Conservation (phyloP, 37 sponge, comb jelly and placozoan species). For the Halisarca cf. caerulea region DNA sequence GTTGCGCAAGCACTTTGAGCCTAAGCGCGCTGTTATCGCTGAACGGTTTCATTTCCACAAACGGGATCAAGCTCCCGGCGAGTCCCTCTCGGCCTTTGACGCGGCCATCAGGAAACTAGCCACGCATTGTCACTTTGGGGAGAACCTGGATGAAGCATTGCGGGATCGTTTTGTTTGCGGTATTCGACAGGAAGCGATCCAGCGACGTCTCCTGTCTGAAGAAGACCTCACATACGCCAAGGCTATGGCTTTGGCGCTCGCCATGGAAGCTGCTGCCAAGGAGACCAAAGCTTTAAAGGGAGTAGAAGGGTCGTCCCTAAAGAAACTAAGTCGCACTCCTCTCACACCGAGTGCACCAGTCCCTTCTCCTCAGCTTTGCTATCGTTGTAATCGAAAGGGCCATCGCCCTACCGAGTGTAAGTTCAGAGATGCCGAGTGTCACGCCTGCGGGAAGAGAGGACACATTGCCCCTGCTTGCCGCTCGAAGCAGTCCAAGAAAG, state of each 20-base stretch:
- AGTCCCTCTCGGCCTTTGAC: neutral
- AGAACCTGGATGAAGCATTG: constrained; percentile 10
- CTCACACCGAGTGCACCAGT: neutral
- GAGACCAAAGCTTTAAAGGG: neutral
- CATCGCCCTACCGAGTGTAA: constrained; percentile 22
- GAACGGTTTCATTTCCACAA: constrained; percentile 47
- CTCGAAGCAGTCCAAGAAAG: neutral
- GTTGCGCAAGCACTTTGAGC: neutral
- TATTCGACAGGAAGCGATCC: constrained; percentile 13
- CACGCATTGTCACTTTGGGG: constrained; percentile 10
- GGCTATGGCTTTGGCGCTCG: constrained; percentile 10
- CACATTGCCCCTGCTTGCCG: constrained; percentile 35
- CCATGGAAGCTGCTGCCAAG: constrained; percentile 20
- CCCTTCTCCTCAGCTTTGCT: constrained; percentile 13
- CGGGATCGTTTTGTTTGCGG: constrained; percentile 48
- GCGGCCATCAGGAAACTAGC: constrained; percentile 12
- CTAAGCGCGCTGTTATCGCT: neutral
- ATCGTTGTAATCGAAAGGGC: constrained; percentile 40
- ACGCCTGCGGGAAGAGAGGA: constrained; percentile 34
- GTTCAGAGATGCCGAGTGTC: constrained; percentile 25
- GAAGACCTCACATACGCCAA: constrained; percentile 5
- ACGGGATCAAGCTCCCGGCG: constrained; percentile 11
- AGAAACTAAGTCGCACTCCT: neutral
- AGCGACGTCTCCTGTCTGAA: constrained; percentile 26
- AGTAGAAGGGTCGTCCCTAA: too few species aligned